These are phyloP conservation scores for Norana najaformis DNA, from an alignment of 2,888 invertebrate genomes.

Conservation along the genomic window DNA sequence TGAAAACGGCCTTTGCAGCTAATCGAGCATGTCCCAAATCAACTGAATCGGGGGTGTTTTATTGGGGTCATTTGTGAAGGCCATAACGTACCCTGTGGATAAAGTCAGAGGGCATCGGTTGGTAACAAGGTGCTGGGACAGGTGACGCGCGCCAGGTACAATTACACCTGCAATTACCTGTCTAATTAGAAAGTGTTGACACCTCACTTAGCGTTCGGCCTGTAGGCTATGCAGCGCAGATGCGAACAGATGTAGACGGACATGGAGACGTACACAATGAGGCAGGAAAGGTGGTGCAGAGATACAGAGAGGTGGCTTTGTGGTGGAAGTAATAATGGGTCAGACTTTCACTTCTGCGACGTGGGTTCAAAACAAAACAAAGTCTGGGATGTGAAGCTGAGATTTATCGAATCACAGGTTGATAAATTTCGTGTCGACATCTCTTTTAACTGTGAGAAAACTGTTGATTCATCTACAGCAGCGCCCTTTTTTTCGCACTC, in stretches of 20 bases:
- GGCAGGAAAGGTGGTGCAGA: neutral
- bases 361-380: neutral
- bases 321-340: neutral
- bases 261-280: neutral
- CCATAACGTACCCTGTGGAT: neutral
- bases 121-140: neutral
- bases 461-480: neutral
- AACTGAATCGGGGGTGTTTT: neutral
- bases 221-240: neutral
- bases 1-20: neutral
- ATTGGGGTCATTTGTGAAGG: neutral
- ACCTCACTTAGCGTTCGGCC: neutral
- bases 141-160: neutral
- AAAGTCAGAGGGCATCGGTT: neutral
- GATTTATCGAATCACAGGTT: neutral
- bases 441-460: too few species aligned
- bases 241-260: neutral
- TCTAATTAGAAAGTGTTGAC: slow-evolving; percentile 13
- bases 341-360: neutral
- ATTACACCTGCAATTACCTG: neutral
- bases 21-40: neutral
- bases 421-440: neutral
- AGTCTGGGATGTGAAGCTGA: neutral
- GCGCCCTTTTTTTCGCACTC: too few species aligned
- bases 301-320: neutral